Evolutionary conservation across 2,797 vertebrate species (phyloP).

Genomic region (Melanitta fusca): DNA sequence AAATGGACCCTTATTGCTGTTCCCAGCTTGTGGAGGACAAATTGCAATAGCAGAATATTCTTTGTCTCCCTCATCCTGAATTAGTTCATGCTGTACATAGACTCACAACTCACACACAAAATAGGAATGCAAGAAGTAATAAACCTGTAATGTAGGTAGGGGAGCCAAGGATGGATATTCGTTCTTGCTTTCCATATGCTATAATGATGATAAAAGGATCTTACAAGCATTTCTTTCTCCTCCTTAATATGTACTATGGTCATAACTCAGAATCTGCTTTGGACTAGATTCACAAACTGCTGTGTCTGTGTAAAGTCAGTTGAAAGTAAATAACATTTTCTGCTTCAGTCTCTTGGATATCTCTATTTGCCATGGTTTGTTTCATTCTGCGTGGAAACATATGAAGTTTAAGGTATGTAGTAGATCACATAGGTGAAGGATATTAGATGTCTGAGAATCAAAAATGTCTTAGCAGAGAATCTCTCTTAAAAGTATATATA

Average conservation of each 20-base stretch:
- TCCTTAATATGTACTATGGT: not conserved
- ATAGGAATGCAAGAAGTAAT: conserved; percentile 50
- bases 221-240: not conserved
- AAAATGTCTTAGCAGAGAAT: not conserved
- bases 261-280: conserved; percentile 60
- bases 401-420: not conserved
- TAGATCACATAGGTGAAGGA: not conserved
- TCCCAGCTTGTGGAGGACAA: conserved; percentile 18
- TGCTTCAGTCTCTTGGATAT: not conserved
- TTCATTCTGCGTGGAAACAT: not conserved
- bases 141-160: conserved; percentile 17
- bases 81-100: not conserved
- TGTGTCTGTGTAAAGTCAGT: conserved; percentile 57
- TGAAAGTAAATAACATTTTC: conserved; percentile 53
- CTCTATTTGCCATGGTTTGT: conserved; percentile 18
- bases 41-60: conserved; percentile 27
- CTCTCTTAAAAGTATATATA: not conserved
- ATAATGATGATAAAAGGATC: conserved; percentile 41
- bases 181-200: conserved; percentile 44
- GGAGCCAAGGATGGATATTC: conserved; percentile 31
- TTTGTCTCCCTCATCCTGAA: not conserved
- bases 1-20: conserved; percentile 9
- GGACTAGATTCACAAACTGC: conserved; percentile 42
- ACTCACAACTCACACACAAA: conserved; percentile 15
- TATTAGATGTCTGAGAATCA: not conserved